Base-by-base conservation (phyloP, 1,140 invertebrate genomes). In the Diabrotica undecimpunctata region DNA sequence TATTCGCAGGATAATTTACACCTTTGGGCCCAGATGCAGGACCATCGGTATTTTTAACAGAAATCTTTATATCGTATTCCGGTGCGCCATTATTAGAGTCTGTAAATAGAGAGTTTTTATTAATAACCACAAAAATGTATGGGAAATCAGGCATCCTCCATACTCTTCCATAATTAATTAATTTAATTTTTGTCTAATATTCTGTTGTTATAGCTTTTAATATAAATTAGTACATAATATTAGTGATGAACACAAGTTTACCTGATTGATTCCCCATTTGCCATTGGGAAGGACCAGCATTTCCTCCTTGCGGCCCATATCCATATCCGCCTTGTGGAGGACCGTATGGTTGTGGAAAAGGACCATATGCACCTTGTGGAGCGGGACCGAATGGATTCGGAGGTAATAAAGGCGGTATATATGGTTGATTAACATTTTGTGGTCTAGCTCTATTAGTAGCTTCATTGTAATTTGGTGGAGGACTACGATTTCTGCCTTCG, bases 381-480 rank as follows among this genome's bases (percentile, higher is more conserved):
- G n/a, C 2, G 46, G 9, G 9, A 2, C n/a, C 9, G 46, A 10
- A 50, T 50, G 46, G n/a, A 50, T 2, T 2, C 46, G 46, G 46
- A 10, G 46, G 46, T 5, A 50, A 10, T 10, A 10, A 2, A 50
- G 46, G n/a, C 2, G 46, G 9, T 50, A 10, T 50, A 2, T 50
- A 12, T 9, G 46, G 5, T 12, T 53, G n/a, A 53, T 14, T 14
- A 12, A 7, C 51, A 53, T 10, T 53, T 53, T n/a, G 51, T 53
- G 51, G 51, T 53, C 54, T 61, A 39, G 51, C 46, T 25, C 25
- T 25, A 4, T 25, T 25, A 25, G 25, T 25, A 25, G 25, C 25
- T 25, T 25, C 25, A 36, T 65, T 59, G 63, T 54, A 59, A 53
- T n/a, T 59, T 65, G 2, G 56, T 53, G 5, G 62, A 46, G 9